Evolutionary conservation across 1,140 invertebrate genomes (phyloP).

Genomic region (Ips nitidus): DNA sequence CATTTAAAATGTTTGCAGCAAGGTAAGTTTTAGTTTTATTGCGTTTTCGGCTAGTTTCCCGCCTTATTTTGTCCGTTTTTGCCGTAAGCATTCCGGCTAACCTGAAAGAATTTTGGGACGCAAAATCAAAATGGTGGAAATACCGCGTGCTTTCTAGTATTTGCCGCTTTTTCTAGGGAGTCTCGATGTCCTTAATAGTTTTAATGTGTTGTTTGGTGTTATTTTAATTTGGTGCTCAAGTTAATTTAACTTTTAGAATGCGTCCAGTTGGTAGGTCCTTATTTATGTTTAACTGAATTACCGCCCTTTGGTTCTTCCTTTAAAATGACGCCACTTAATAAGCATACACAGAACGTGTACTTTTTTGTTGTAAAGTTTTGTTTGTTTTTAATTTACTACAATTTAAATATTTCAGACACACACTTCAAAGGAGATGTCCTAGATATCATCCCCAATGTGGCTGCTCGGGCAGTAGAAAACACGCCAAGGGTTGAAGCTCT

Average conservation of each 20-base stretch:
- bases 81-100: constrained; percentile 46
- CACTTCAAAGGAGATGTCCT: constrained; percentile 41
- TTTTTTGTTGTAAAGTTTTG: too few species aligned
- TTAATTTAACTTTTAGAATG: too few species aligned
- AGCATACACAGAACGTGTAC: too few species aligned
- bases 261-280: too few species aligned
- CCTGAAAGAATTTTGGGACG: constrained; percentile 47
- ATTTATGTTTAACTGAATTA: too few species aligned
- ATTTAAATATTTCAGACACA: constrained; percentile 31
- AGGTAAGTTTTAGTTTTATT: constrained; percentile 22
- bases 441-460: constrained; percentile 47
- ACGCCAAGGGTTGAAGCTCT: constrained; percentile 40
- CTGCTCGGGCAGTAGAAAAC: constrained; percentile 41
- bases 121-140: constrained; percentile 50
- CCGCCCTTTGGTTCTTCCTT: too few species aligned
- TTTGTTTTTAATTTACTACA: too few species aligned
- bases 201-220: constrained; percentile 13
- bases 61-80: constrained; percentile 16
- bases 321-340: too few species aligned
- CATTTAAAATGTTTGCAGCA: constrained; percentile 1
- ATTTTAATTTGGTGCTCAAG: not conserved
- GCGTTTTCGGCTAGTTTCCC: constrained; percentile 6
- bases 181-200: constrained; percentile 1
- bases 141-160: constrained; percentile 48
- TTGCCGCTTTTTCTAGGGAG: constrained; percentile 41